Base-by-base conservation (phyloP, 2,113 vertebrate species). In the Carassius carassius region DNA sequence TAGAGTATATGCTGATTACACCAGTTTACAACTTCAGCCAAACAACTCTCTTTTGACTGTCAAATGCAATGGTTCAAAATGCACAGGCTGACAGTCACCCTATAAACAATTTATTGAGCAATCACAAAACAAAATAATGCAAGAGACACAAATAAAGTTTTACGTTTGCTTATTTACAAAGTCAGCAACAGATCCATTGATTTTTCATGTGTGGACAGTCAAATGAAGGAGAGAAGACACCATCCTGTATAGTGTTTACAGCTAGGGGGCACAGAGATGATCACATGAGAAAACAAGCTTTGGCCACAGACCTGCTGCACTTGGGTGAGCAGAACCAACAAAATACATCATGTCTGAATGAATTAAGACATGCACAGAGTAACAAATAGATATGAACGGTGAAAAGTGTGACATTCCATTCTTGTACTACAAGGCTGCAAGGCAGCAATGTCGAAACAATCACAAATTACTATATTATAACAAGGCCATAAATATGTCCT, bases 91-190 rank as follows among this genome's bases (percentile, higher is more conserved):
- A 91, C 41, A 41, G 91, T 87, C 21, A 76, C 29, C 47, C 63
- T 58, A 72, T 37, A 92, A 92, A 90, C 82, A 78, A 60, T 88
- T 93, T 93, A 92, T 92, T 93, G 92, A 89, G 91, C 92, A 88
- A 91, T 92, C 91, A 94, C 90, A 86, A 85, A 91, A 73, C 90
- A 56, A 92, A 93, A 85, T 44, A 90, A 83, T 91, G 84, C 77
- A 80, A 37, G 37, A 74, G 87, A 92, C 90, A 88, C 90, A 76
- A 76, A 91, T 86, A 83, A 77, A 8, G 75, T 79, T 76, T 76
- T 17, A 54, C 44, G 54, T 32, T 54, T 32, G 9, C 85, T 92
- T 94, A 93, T 93, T 90, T 94, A 93, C 91, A 93, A 92, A 91
- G 84, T 91, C 87, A 91, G 91, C 93, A 91, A 85, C 91, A 83